Evolutionary conservation across 2,797 vertebrate species (phyloP).

Genomic region (Sebastes reedi): DNA sequence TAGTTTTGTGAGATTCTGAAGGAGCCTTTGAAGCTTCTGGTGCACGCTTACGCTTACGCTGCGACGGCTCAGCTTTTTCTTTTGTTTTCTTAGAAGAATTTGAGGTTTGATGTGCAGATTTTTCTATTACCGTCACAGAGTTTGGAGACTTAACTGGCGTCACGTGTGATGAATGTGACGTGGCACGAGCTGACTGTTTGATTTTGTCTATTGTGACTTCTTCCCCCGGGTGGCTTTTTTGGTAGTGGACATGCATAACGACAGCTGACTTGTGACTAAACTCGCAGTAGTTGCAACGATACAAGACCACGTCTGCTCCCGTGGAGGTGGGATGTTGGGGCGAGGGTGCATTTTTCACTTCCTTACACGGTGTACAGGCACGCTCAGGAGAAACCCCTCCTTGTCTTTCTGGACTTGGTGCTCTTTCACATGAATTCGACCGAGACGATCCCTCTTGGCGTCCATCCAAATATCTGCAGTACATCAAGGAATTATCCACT

Average conservation of each 20-base stretch:
- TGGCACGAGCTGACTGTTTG: slow-evolving; percentile 79
- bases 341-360: slow-evolving; percentile 70
- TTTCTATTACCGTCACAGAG: not conserved
- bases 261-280: slow-evolving; percentile 91
- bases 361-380: slow-evolving; percentile 72
- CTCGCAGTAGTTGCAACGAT: slow-evolving; percentile 88
- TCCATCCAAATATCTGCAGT: slow-evolving; percentile 84
- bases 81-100: not conserved
- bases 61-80: not conserved
- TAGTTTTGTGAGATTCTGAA: slow-evolving; percentile 65
- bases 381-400: slow-evolving; percentile 78
- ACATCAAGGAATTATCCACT: slow-evolving; percentile 89
- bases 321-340: slow-evolving; percentile 71
- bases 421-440: slow-evolving; percentile 77
- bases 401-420: slow-evolving; percentile 79
- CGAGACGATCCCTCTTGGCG: slow-evolving; percentile 74
- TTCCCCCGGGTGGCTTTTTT: slow-evolving; percentile 89
- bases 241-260: slow-evolving; percentile 92
- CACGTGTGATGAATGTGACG: slow-evolving; percentile 69
- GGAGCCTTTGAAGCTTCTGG: not conserved
- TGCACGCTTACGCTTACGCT: not conserved
- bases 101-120: not conserved
- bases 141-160: slow-evolving; percentile 51
- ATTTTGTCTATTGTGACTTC: slow-evolving; percentile 89
- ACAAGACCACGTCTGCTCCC: slow-evolving; percentile 73